Conservation (phyloP, 2,797 vertebrate genomes). For the Sphaeramia orbicularis region DNA sequence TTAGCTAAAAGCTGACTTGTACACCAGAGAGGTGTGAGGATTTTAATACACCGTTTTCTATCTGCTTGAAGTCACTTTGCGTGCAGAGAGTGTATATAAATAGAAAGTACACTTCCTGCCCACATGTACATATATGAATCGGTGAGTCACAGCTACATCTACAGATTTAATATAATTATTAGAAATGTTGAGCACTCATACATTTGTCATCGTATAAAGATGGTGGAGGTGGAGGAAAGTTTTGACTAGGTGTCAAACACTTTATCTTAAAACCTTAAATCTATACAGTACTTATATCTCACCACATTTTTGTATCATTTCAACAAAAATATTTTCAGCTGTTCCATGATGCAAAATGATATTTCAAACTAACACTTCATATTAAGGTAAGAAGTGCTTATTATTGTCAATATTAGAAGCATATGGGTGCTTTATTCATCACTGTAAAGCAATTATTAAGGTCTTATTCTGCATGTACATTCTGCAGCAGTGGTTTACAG, state of each 20-base stretch:
- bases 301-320: no score
- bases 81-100: constrained; percentile 27
- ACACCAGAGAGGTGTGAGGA: constrained; percentile 31
- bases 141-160: constrained; percentile 32
- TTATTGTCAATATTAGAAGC: no score
- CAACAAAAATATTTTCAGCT: no score
- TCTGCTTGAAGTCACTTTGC: constrained; percentile 23
- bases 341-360: no score
- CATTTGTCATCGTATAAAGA: background rate
- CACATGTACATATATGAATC: constrained; percentile 4
- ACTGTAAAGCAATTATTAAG: no score
- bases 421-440: no score
- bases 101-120: constrained; percentile 18
- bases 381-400: no score
- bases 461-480: no score
- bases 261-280: constrained; percentile 7
- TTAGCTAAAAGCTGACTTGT: constrained; percentile 34
- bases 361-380: no score
- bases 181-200: constrained; percentile 28
- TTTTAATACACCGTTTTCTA: constrained; percentile 18
- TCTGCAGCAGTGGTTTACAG: no score
- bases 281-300: background rate
- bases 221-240: background rate
- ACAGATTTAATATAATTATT: constrained; percentile 28
- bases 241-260: background rate